These are phyloP conservation scores for Ficedula albicollis DNA, from an alignment of 2,797 vertebrate species.

Conservation along the genomic window DNA sequence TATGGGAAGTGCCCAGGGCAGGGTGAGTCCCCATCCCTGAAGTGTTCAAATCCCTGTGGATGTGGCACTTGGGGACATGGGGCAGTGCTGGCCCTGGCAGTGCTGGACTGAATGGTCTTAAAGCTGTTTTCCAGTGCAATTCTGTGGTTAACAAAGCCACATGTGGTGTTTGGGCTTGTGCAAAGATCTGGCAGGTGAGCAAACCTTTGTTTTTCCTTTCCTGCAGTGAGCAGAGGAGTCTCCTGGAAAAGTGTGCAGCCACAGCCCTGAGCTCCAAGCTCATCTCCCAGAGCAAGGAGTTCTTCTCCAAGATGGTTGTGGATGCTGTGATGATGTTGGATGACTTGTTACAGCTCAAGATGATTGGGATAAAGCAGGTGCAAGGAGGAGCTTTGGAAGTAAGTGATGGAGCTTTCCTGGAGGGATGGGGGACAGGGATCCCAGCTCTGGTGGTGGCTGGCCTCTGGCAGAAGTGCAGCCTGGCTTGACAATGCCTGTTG, in stretches of 20 bases:
- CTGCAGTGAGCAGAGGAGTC: conserved; percentile 84
- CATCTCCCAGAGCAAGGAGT: conserved; percentile 91
- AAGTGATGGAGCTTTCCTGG: not conserved
- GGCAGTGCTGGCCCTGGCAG: not conserved
- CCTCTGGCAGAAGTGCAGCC: not conserved
- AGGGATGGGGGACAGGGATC: accelerated
- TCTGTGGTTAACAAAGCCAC: accelerated
- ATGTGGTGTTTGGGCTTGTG: accelerated
- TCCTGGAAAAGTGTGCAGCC: conserved; percentile 92
- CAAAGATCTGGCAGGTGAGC: not conserved
- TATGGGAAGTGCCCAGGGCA: no score
- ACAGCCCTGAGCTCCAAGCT: conserved; percentile 98
- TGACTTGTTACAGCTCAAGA: conserved; percentile 92
- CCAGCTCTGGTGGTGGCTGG: not conserved
- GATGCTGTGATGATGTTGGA: conserved; percentile 94
- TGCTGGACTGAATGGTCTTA: not conserved
- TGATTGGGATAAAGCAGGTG: conserved; percentile 99
- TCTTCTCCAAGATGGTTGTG: conserved; percentile 96
- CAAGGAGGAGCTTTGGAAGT: conserved; percentile 96
- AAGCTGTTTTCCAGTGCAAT: not conserved
- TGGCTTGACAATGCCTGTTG: accelerated
- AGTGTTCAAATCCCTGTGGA: no score
- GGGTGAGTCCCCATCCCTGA: no score
- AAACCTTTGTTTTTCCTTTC: not conserved
- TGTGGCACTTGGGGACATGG: not conserved